A percentile compares a stretch with the other conserved stretches of the same genome.
Evolutionary conservation across 1,140 invertebrate genomes (phyloP).

Genomic region (Hyles vespertilio): DNA sequence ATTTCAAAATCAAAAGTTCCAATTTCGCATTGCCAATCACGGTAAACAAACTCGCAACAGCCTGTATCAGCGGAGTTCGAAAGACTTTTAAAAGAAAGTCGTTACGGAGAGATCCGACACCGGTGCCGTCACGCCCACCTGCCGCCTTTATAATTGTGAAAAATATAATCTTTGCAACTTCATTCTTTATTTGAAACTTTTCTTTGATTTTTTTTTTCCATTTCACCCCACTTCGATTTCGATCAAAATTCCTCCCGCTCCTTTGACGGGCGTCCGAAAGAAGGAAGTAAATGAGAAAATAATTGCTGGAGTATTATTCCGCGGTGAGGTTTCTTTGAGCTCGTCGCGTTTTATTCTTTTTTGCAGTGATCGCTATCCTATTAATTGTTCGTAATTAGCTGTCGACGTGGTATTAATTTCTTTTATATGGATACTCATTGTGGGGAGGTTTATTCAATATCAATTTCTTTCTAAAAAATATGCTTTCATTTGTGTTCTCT

Average conservation of each 20-base stretch:
- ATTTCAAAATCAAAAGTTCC: conserved; percentile 5
- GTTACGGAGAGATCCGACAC: conserved; percentile 31
- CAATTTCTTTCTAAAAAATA: not conserved
- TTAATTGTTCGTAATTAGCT: conserved; percentile 35
- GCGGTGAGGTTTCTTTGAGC: conserved; percentile 29
- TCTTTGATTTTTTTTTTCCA: conserved; percentile 50
- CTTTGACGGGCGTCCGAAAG: conserved; percentile 40
- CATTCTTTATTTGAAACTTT: conserved; percentile 44
- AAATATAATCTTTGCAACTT: conserved; percentile 33
- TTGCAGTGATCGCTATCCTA: not conserved
- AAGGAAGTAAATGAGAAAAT: conserved; percentile 51
- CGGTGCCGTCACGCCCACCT: conserved; percentile 45
- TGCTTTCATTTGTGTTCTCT: not conserved
- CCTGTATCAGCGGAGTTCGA: conserved; percentile 41
- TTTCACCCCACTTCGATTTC: conserved; percentile 31
- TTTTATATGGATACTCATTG: conserved; percentile 3
- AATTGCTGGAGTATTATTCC: conserved; percentile 47
- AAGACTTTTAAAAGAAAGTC: conserved; percentile 35
- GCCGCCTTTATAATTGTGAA: conserved; percentile 52
- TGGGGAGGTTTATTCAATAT: not conserved
- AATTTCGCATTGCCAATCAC: conserved; percentile 12
- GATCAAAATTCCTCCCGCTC: conserved; percentile 43
- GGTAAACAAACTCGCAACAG: conserved; percentile 23
- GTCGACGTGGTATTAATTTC: conserved; percentile 10
- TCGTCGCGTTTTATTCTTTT: not conserved